Evolutionary conservation across 2,888 invertebrate species (phyloP).

Genomic region (Cheiracanthium punctorium): DNA sequence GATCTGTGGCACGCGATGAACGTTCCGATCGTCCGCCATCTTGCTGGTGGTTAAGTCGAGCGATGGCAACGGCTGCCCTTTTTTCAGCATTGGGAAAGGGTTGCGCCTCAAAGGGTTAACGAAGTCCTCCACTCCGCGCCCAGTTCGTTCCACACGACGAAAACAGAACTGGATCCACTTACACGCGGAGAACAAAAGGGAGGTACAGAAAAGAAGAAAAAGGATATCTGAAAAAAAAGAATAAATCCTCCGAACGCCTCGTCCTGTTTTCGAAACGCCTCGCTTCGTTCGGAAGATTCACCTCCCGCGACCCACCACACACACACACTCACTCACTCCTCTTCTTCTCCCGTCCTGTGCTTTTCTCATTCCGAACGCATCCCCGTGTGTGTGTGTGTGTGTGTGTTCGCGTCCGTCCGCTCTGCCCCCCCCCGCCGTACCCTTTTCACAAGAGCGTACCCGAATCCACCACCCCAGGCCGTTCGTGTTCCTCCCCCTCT

Average conservation of each 20-base stretch:
- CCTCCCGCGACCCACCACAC: no score
- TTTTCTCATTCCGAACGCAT: constrained; percentile 49
- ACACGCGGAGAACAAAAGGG: neutral
- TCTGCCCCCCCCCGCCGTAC: neutral
- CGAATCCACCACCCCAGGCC: constrained; percentile 12
- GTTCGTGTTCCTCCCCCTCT: neutral
- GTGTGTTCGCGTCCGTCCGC: no score
- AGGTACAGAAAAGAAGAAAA: neutral
- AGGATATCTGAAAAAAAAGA: constrained; percentile 4
- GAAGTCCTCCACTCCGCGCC: neutral
- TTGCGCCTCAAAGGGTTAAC: no score
- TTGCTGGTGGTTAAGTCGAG: no score
- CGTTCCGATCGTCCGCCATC: no score
- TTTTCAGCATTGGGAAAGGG: no score
- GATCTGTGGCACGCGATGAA: no score
- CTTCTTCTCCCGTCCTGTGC: constrained; percentile 6
- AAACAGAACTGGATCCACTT: constrained; percentile 15
- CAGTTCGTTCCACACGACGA: constrained; percentile 2
- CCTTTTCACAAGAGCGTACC: constrained; percentile 5
- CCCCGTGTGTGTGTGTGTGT: no score
- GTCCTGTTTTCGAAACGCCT: constrained; percentile 41
- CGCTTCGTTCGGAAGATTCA: constrained; percentile 16
- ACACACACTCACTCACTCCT: constrained; percentile 6
- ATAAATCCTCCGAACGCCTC: neutral
- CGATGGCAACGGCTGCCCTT: no score